Evolutionary conservation across 2,113 vertebrate genomes (phyloP), one percentile per base, ranked within the genome.

Genomic region (Gobio gobio): DNA sequence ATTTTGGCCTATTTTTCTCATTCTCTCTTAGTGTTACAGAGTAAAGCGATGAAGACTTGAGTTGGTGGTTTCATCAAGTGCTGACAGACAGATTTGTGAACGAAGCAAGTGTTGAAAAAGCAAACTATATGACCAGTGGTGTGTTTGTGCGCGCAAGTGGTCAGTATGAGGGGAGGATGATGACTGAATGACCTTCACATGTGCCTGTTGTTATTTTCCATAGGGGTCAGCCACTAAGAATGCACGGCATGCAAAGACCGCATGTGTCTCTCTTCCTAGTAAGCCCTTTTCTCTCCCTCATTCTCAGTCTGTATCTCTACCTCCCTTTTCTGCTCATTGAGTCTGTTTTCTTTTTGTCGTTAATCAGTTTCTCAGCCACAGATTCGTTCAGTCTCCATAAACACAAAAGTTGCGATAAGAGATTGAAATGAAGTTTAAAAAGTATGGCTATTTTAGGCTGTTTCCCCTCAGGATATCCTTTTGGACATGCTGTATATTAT

Each of bases 201-300:
- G 64, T 76, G 88, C 87, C 91, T 92, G 92, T 91, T 92, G 90
- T 93, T 93, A 91, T 93, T 94, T 94, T 94, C 91, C 91, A 91
- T 75, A 94, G 90, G 92, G 93, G 92, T 94, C 94, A 94, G 88
- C 91, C 90, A 90, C 90, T 88, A 93, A 93, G 91, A 94, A 94
- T 94, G 92, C 91, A 82, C 91, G 90, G 91, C 91, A 94, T 86
- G 92, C 92, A 86, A 66, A 90, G 89, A 20, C 86, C 74, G 85
- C 90, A 86, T 87, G 84, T 68, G 24, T 43, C 86, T 88, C 88
- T 91, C 74, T 87, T 89, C 88, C 66, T n/a, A 82, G 79, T 29
- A 66, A 51, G 26, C 76, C 56, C 56, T 72, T 81, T 85, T 49
- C 73, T 45, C 75, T 33, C 20, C 51, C 63, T 93, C 88, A 83